phyloP scores from a whole-genome alignment of 1,140 invertebrate species.

The Pinna nobilis region DNA sequence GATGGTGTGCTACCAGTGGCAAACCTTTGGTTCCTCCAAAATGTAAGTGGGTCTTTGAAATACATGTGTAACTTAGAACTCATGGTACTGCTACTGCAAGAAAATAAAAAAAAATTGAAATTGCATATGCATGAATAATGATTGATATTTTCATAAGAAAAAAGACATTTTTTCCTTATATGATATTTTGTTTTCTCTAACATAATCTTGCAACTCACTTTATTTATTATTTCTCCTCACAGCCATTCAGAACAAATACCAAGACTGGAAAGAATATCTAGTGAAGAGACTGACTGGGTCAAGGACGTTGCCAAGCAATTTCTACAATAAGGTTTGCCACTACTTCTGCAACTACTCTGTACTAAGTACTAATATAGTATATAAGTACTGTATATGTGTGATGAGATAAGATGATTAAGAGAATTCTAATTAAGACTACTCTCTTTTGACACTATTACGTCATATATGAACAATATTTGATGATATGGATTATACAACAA shows the following conservation, averaged over 20 bases:
- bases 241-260: slow-evolving; percentile 88
- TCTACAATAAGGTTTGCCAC: slow-evolving; percentile 85
- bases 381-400: not conserved
- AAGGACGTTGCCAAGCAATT: slow-evolving; percentile 92
- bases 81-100: too few relatives aligned
- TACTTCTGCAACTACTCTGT: not conserved
- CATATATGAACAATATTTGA: too few relatives aligned
- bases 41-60: slow-evolving; percentile 75
- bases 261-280: slow-evolving; percentile 96
- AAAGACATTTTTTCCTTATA: not conserved
- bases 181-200: not conserved
- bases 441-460: not conserved
- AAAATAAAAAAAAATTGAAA: too few relatives aligned
- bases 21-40: slow-evolving; percentile 95
- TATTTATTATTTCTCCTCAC: slow-evolving; percentile 4
- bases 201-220: not conserved
- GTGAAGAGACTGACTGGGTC: slow-evolving; percentile 94
- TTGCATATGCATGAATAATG: too few relatives aligned
- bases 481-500: too few relatives aligned
- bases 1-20: slow-evolving; percentile 96
- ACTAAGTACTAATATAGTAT: not conserved
- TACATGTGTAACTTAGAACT: too few relatives aligned
- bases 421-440: not conserved
- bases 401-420: not conserved
- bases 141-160: too few relatives aligned